Base-by-base conservation (phyloP, 2,888 invertebrate species). In the Ornithoptera alexandrae region DNA sequence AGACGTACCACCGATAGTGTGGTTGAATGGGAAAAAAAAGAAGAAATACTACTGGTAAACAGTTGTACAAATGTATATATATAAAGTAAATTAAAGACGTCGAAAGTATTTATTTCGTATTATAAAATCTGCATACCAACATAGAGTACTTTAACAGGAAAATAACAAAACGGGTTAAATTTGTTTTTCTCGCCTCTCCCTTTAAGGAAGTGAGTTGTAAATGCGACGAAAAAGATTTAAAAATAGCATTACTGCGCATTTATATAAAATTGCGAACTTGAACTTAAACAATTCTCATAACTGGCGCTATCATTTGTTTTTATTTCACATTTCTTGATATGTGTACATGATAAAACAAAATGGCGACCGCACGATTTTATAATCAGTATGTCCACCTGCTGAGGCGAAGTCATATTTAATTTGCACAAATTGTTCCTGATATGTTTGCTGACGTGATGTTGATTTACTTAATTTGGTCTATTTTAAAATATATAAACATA, bases 1-100 rank as follows among this genome's bases (percentile, higher is more conserved):
- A 62, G 57, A 24, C 30, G 62, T 67, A 39, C 67, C 30, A 62
- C 57, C 36, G 67, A 67, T 62, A 62, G 62, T 10, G 24, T 24
- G 10, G 58, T 59, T 15, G 7, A 12, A 30, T 18, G 18, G 22
- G 20, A n/a, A 20, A 20, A 20, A 53, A 53, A 18, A 17, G 15
- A 53, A 10, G 39, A 39, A 39, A 39, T 39, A 39, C 39, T 39
- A 39, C 39, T 39, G 7, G 8, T 39, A 39, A 39, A 39, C 39
- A 39, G 1, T 39, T 39, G 39, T 39, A 39, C 10, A 30, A 30
- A 30, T 22, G 22, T 22, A 22, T 8, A 10, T 39, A 39, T 39
- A 10, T 39, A 39, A 39, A 39, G 10, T 39, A 39, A 39, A 39
- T 30, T 3, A 30, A 30, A 30, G 30, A 30, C 30, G 30, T 30